Evolutionary conservation across 2,797 vertebrate genomes (phyloP), one percentile per base, ranked within the genome.

Genomic region (Melanotaenia boesemani): DNA sequence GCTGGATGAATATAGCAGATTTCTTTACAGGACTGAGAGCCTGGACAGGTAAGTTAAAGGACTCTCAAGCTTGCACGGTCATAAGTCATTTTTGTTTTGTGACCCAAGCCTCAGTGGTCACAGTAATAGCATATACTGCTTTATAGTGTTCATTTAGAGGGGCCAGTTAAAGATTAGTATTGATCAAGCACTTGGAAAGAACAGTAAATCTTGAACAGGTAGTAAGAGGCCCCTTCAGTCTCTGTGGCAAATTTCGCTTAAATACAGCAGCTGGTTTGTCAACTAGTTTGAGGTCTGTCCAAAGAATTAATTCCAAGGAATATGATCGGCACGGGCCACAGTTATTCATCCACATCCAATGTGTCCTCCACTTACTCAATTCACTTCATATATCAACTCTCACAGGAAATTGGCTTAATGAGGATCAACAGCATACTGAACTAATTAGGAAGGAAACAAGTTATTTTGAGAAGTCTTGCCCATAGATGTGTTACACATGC

Each of bases 1-100:
- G 70, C 94, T 98, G 86, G 97, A 98, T 50, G 94, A 96, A 74
- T 98, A 98, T 77, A 98, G 95, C 92, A 95, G 94, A 82, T 95
- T 96, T 86, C 91, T 98, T 16, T 97, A 97, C 55, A 93, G 88
- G 86, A 93, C 86, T 28, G 94, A 94, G 83, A 90, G 91, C 72
- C 82, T 95, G 50, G 95, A 95, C 92, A 97, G 96, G 97, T 98
- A 89, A 61, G 90, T 70, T n/a, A 46, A 77, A 37, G 22, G 32
- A 50, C 16, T 41, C 41, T 37, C 26, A 34, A 73, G 55, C 32
- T 50, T 4, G 48, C 9, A 50, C 6, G 48, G 48, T 22, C 50
- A 22, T 50, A 50, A 22, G 8, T 22, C 7, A 50, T 50, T 22
- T 1, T n/a, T 22, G 8, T 50, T 50, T 50, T n/a, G 48, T 50